Base-by-base conservation (phyloP, 2,113 vertebrate genomes). In the Stigmatopora nigra region DNA sequence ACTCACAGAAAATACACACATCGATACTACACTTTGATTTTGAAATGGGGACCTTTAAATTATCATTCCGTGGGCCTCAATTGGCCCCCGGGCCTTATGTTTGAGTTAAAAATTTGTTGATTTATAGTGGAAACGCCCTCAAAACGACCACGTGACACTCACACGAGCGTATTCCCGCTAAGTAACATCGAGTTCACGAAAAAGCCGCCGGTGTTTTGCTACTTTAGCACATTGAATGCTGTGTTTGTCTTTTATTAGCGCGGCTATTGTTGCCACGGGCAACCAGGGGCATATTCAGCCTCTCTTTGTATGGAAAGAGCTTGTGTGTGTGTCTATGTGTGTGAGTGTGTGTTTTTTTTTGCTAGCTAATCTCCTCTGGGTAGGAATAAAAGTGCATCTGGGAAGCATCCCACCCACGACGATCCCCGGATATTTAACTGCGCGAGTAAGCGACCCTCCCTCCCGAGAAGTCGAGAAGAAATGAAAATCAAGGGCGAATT, bases 221-320 rank as follows among this genome's bases (percentile, higher is more conserved):
- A 68, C 78, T 69, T 77, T 65, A 76, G 53, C 41, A 67, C 44
- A 60, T 72, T 72, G 63, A 82, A 84, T 78, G 73, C 66, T 70
- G 66, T 80, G 69, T 88, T 84, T 84, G 78, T 85, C 82, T 86
- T 84, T 69, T 56, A 71, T 62, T 84, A 79, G 82, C 66, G 64
- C 62, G 68, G 76, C 82, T 84, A 80, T 78, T 83, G 87, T 89
- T 89, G 85, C 86, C 75, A 89, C 72, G 67, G 88, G 86, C 79
- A 87, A 89, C 88, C 14, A 59, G 82, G 25, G 66, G 81, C 76
- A 80, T 83, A 72, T 77, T 77, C 61, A 77, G 81, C 76, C 75
- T 82, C 82, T 78, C 77, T 72, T 63, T 72, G 63, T 80, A 74
- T 72, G 79, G 73, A 80, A 71, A 68, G 59, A 69, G 71, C 31